Evolutionary conservation across 1,140 invertebrate genomes (phyloP), one percentile per base, ranked within the genome.

Genomic region (Lepidotrigona ventralis): DNA sequence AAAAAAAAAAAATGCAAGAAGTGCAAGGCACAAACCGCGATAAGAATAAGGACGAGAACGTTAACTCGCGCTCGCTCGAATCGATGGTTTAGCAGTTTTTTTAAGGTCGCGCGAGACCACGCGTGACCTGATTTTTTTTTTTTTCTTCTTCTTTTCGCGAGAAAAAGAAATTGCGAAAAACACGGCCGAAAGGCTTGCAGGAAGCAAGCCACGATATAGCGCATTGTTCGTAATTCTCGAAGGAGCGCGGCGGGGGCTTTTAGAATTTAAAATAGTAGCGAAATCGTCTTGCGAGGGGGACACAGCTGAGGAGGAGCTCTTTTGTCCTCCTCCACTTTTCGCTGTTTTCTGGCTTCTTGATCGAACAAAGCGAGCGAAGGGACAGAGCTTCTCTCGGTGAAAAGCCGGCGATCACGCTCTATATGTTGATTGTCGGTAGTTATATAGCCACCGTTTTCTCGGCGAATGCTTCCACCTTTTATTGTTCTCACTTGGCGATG

Each of bases 191-290:
- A 70, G 26, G 33, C 39, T 70, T 46, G 15, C 33, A n/a, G 21
- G 54, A 33, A 70, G 70, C 74, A 63, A 71, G 60, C 74, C 21
- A 58, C 64, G 51, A 19, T 12, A 46, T 46, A 46, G 39, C 15
- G 58, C 58, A 83, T 83, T 83, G 81, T 83, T 58, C 66, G 64
- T 26, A 33, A 77, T 70, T 83, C 56, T 58, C 66, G 75, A 83
- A 83, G 81, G 75, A 78, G 66, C 26, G 39, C 26, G 33, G n/a
- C n/a, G n/a, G n/a, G 54, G 46, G 66, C 66, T 83, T 83, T 83
- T 51, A 77, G 75, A 78, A 70, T 83, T 78, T 53, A 26, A 75
- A 63, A 82, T 46, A 56, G 73, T 2, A 60, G 33, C 21, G 56
- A 83, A 58, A 56, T 51, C 54, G 46, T 78, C 66, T 66, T 58